A percentile compares a stretch with the other conserved stretches of the same genome.
These are phyloP conservation scores for Epizoanthus illoricatus DNA, from an alignment of 92 coral and sea anemone species.

Conservation along the genomic window DNA sequence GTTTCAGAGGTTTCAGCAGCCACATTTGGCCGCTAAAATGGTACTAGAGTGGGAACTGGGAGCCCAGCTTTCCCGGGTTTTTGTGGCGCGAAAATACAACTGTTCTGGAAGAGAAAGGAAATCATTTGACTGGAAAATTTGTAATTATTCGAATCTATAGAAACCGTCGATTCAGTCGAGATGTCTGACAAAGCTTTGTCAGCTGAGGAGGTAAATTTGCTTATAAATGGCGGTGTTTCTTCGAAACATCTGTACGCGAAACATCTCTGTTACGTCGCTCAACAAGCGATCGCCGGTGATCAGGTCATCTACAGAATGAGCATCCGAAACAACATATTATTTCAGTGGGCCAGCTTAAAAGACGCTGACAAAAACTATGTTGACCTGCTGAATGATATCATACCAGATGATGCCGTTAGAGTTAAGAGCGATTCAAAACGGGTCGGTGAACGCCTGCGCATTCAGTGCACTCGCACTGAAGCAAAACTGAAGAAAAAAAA, in stretches of 20 bases:
- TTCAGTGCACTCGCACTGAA: neutral
- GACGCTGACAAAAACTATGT: constrained; percentile 24
- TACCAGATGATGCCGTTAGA: constrained; percentile 39
- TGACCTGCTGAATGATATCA: constrained; percentile 48
- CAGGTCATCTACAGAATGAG: constrained; percentile 47
- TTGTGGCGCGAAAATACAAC: too few relatives aligned
- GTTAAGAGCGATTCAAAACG: constrained; percentile 20
- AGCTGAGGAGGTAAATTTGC: neutral
- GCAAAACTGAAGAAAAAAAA: neutral
- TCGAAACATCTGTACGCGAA: constrained; percentile 5
- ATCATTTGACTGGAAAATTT: too few relatives aligned
- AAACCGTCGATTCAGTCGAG: neutral
- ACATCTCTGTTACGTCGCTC: constrained; percentile 12
- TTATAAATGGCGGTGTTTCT: constrained; percentile 9
- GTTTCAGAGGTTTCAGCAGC: neutral
- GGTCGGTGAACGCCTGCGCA: constrained; percentile 18
- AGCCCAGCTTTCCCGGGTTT: too few relatives aligned
- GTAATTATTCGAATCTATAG: too few relatives aligned
- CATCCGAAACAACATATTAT: constrained; percentile 46
- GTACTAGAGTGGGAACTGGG: neutral
- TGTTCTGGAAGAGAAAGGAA: too few relatives aligned
- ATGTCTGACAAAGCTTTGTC: constrained; percentile 25
- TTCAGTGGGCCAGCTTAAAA: constrained; percentile 35
- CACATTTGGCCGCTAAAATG: neutral
- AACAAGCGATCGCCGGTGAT: constrained; percentile 50